Evolutionary conservation across 1,140 invertebrate species (phyloP), one percentile per base, ranked within the genome.

Genomic region (Dolichoris vasculosae): DNA sequence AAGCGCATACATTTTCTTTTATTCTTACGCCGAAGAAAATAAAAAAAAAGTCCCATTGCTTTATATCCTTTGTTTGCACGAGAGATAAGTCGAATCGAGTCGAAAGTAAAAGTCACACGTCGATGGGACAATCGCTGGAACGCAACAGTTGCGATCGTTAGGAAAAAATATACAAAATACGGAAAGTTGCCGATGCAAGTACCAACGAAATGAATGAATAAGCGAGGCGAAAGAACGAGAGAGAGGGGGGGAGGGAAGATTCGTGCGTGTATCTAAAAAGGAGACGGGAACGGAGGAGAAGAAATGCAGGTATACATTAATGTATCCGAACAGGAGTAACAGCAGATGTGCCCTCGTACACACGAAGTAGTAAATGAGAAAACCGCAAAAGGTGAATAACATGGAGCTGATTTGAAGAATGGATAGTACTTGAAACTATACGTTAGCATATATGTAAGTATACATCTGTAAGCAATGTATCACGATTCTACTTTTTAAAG

Each of bases 391-490:
- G 69, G 38, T 35, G 40, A 73, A 73, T 73, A 43, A 73, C 69
- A 73, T 17, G 40, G 43, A n/a, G 69, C 38, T 43, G 38, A 73
- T 73, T 73, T 73, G 38, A 73, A 43, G 69, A 73, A 73, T 73
- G 69, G 69, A 73, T 43, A 26, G 38, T 73, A 69, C 6, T 69
- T 23, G 38, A 73, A 43, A 73, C 38, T 73, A 73, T 43, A 43
- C 23, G 38, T 73, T 73, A n/a, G 69, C 38, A n/a, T 43, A n/a
- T n/a, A 73, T 43, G 40, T 73, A 73, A 73, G 69, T 73, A 73
- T 73, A 43, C 20, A 73, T 73, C 69, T 43, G 38, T 43, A n/a
- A n/a, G 38, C 69, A 73, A 73, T 43, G 69, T 43, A 73, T 73
- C 35, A 73, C 69, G 38, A 73, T 26, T 32, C 38, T 26, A 4